Evolutionary conservation across 2,888 invertebrate genomes (phyloP), one percentile per base, ranked within the genome.

Genomic region (Eucriotettix oculatus): DNA sequence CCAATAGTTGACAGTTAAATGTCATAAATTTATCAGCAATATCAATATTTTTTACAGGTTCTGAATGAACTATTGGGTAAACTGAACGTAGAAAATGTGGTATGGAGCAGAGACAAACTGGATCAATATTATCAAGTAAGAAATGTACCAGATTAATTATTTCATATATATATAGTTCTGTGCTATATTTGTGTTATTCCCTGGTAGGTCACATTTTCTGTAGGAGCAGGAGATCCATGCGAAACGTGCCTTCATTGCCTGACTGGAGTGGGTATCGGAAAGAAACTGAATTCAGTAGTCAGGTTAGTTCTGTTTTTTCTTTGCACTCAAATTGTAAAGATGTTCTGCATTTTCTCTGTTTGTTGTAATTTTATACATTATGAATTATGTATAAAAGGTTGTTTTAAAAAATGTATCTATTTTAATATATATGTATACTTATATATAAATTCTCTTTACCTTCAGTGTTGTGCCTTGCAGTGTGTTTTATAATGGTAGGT

Each of bases 231-330:
- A 52, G 85, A 85, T 65, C 77, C 79, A 60, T 86, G 86, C 67
- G 86, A 86, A 71, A 86, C 85, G 62, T 83, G 85, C 72, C 73
- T 86, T 60, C 86, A 86, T 69, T 86, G 85, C 68, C 77, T 86
- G 62, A 85, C 86, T 1, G 81, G 85, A 70, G 76, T 86, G 66
- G 85, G 86, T 42, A 84, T 86, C 64, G 86, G 86, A 17, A 79
- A 80, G 40, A 79, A 79, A 69, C 79, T 79, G 72, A 84, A 83
- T 72, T 86, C 86, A 61, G 80, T 84, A 68, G 84, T 86, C 62
- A 86, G 84, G 86, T 55, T 14, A 54, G 54, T 29, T 29, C 29
- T 29, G 29, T 29, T 7, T 7, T 7, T 29, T 29, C 29, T 29
- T 29, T 29, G 2, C 29, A 29, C 29, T 29, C 29, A 29, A 29